A percentile compares a stretch with the other conserved stretches of the same genome.
These are phyloP conservation scores for Hyles lineata DNA, from an alignment of 2,888 invertebrate species.

Conservation along the genomic window DNA sequence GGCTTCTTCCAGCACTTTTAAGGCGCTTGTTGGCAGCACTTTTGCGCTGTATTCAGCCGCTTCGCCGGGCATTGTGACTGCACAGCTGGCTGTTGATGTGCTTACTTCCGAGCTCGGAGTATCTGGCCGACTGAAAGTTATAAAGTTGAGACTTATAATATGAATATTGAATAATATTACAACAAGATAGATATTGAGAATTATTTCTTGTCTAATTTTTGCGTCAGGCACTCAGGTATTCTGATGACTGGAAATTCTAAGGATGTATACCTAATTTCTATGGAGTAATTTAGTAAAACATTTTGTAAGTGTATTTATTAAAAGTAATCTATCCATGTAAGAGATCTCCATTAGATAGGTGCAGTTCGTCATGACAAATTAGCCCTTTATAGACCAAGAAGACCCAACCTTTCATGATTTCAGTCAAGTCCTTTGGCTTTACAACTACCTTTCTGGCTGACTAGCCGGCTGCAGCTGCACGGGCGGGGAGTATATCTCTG, in stretches of 20 bases:
- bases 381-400: no score
- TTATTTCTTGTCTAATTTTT: no score
- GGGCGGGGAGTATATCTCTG: slow-evolving; percentile 88
- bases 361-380: no score
- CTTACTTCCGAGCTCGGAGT: slow-evolving; percentile 78
- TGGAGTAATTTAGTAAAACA: no score
- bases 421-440: neutral
- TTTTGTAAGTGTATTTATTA: no score
- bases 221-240: no score
- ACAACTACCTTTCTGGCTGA: slow-evolving; percentile 72
- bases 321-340: no score
- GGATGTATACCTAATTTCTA: no score
- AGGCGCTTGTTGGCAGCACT: slow-evolving; percentile 85
- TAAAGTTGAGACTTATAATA: neutral
- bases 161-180: neutral
- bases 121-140: slow-evolving; percentile 73
- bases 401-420: no score
- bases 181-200: neutral
- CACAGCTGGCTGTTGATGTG: slow-evolving; percentile 72
- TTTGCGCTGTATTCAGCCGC: slow-evolving; percentile 87
- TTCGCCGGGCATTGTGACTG: slow-evolving; percentile 83
- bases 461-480: slow-evolving; percentile 70
- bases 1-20: slow-evolving; percentile 87
- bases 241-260: no score
- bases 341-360: no score